These are phyloP conservation scores for Ophion ellenae DNA, from an alignment of 2,888 invertebrate genomes.

Conservation along the genomic window DNA sequence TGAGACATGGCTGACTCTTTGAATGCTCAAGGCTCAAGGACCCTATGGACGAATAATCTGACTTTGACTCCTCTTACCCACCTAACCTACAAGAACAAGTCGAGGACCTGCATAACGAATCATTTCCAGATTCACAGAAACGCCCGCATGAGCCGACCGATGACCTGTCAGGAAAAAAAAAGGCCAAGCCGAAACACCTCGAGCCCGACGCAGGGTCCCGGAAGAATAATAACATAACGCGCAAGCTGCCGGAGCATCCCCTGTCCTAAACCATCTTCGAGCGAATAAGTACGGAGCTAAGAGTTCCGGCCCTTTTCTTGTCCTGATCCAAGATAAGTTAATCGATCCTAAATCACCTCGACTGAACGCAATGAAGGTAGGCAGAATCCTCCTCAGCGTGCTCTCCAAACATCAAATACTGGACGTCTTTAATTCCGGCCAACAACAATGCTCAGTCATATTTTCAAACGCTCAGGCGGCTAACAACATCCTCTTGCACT, in stretches of 20 bases:
- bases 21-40: background rate
- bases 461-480: background rate
- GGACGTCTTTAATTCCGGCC: conserved; percentile 2
- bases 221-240: too few relatives aligned
- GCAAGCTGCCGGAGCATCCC: background rate
- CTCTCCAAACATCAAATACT: background rate
- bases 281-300: background rate
- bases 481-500: conserved; percentile 1
- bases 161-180: background rate
- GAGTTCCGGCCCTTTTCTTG: background rate
- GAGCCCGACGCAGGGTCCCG: background rate
- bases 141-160: too few relatives aligned
- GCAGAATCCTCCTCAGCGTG: background rate
- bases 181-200: background rate
- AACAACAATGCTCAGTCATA: conserved; percentile 13
- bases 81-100: background rate
- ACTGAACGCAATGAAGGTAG: background rate
- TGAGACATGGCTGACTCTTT: conserved; percentile 15
- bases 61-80: background rate
- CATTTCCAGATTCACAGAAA: background rate
- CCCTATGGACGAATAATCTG: background rate
- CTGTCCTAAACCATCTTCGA: too few relatives aligned
- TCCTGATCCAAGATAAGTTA: background rate
- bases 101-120: conserved; percentile 1
- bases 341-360: background rate